These are phyloP conservation scores for Camponotus floridanus DNA, from an alignment of 1,140 invertebrate species.

Conservation along the genomic window DNA sequence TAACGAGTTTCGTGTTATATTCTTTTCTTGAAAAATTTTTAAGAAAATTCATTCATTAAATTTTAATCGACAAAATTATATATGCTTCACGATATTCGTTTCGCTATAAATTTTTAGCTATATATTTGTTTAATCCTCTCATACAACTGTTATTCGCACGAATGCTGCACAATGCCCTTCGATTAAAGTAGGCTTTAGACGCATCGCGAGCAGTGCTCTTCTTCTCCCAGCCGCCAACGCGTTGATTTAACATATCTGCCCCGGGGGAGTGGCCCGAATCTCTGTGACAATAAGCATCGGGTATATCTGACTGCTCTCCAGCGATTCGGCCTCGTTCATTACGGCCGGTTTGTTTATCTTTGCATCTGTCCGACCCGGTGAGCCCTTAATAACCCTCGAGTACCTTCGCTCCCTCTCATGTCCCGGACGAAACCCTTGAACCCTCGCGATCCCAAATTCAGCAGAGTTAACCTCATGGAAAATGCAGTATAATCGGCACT, in stretches of 20 bases:
- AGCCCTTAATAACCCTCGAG: constrained; percentile 78
- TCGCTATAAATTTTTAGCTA: neutral
- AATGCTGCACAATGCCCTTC: constrained; percentile 11
- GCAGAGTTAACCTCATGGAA: constrained; percentile 61
- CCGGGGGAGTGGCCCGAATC: constrained; percentile 53
- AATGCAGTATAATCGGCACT: constrained; percentile 68
- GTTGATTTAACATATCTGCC: constrained; percentile 71
- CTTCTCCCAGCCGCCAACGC: neutral
- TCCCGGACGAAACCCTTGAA: constrained; percentile 47
- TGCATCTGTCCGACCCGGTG: constrained; percentile 76
- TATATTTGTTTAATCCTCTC: neutral
- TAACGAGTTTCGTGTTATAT: neutral
- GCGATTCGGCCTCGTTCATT: constrained; percentile 72
- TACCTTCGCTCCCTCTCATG: constrained; percentile 37
- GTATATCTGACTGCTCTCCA: constrained; percentile 63
- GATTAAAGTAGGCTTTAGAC: constrained; percentile 25
- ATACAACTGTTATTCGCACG: constrained; percentile 17
- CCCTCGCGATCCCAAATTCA: constrained; percentile 57
- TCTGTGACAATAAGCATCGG: constrained; percentile 68
- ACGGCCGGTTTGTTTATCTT: constrained; percentile 78
- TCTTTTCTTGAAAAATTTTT: neutral
- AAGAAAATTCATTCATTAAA: neutral
- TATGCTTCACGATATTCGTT: neutral
- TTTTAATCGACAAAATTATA: neutral
- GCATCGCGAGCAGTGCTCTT: neutral